These are phyloP conservation scores for Alviniconcha marisindica DNA, from an alignment of 1,140 invertebrate species.

Conservation along the genomic window DNA sequence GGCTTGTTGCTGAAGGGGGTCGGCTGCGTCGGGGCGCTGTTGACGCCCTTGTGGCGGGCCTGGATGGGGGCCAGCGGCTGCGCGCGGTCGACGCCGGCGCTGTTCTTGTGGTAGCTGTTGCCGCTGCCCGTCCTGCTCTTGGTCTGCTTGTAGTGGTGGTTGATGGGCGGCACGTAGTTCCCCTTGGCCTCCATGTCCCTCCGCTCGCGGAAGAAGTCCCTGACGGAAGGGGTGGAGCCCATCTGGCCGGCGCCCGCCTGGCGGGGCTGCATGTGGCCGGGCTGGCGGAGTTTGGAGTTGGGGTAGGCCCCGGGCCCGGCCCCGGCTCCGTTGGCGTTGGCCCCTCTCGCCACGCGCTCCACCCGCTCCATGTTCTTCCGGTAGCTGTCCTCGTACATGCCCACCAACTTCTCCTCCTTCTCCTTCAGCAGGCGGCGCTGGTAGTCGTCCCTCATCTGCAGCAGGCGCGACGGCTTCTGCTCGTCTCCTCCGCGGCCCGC, in stretches of 20 bases:
- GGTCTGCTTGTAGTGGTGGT: slow-evolving; percentile 57
- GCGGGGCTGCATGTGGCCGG: background rate
- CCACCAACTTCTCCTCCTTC: slow-evolving; percentile 72
- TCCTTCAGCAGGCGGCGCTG: slow-evolving; percentile 73
- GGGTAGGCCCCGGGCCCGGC: background rate
- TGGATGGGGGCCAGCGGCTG: slow-evolving; percentile 62
- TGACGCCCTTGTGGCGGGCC: background rate
- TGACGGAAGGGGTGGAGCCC: slow-evolving; percentile 37
- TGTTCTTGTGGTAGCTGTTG: slow-evolving; percentile 42
- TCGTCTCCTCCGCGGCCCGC: slow-evolving; percentile 13
- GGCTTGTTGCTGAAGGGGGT: slow-evolving; percentile 29
- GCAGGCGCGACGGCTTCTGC: slow-evolving; percentile 60
- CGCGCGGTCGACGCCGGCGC: slow-evolving; percentile 61
- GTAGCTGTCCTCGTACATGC: slow-evolving; percentile 73
- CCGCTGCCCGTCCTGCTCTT: slow-evolving; percentile 41
- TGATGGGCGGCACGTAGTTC: slow-evolving; percentile 53
- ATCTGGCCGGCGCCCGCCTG: background rate
- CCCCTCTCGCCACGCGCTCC: slow-evolving; percentile 45
- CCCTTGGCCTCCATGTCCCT: slow-evolving; percentile 51
- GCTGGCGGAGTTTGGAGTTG: slow-evolving; percentile 15
- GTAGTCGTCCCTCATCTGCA: slow-evolving; percentile 71
- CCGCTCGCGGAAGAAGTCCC: slow-evolving; percentile 66
- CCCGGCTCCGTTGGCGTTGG: slow-evolving; percentile 11
- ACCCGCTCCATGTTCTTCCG: slow-evolving; percentile 66
- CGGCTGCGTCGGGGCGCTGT: slow-evolving; percentile 5